phyloP scores from a whole-genome alignment of 2,888 invertebrate genomes.

The Cephus rjabovi region DNA sequence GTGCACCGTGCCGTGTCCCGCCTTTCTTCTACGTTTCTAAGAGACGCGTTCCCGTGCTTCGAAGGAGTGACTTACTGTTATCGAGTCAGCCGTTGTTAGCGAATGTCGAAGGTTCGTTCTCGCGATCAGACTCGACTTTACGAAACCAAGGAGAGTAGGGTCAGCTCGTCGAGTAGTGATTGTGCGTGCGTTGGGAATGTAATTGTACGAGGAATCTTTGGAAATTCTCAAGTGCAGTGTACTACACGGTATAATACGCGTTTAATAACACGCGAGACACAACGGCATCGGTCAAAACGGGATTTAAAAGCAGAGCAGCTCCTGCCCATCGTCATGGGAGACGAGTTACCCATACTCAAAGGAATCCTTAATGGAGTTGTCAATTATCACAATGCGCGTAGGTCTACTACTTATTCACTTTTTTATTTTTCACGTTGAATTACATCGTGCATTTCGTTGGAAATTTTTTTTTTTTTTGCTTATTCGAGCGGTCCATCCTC shows the following conservation, averaged over 20 bases:
- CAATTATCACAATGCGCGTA: constrained; percentile 94
- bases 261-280: not conserved
- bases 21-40: constrained; percentile 44
- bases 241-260: constrained; percentile 21
- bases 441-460: constrained; percentile 4
- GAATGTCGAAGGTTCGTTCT: not conserved
- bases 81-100: constrained; percentile 37
- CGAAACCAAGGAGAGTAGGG: not conserved
- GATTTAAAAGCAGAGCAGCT: not conserved
- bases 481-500: not conserved
- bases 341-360: constrained; percentile 91
- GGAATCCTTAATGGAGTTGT: constrained; percentile 91
- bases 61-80: constrained; percentile 42
- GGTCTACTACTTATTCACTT: constrained; percentile 54
- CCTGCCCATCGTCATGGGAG: constrained; percentile 75
- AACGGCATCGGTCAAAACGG: not conserved
- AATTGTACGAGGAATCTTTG: constrained; percentile 11
- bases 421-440: constrained; percentile 7
- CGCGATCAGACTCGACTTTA: not conserved
- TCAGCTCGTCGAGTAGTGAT: not conserved
- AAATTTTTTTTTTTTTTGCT: not conserved
- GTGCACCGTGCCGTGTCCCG: constrained; percentile 44
- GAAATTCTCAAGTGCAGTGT: constrained; percentile 25
- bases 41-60: constrained; percentile 19
- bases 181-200: not conserved